Percentiles rank a stretch among this genome's conserved stretches.
Evolutionary conservation across 2,888 invertebrate genomes (phyloP).

Genomic region (Phyllotreta striolata): DNA sequence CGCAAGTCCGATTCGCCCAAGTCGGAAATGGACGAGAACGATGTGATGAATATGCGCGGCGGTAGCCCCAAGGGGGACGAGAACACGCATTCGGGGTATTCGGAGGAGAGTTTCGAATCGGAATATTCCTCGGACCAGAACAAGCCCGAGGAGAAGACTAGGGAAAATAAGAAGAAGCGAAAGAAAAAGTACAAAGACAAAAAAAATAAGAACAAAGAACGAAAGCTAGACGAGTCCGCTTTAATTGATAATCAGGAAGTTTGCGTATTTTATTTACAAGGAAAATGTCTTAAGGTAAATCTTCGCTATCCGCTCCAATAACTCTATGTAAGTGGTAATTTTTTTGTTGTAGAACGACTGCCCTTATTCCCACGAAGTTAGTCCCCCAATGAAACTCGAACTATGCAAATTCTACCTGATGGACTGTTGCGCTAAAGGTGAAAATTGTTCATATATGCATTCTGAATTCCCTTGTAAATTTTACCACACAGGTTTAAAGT

Average conservation of each 20-base stretch:
- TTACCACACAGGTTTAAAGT: slow-evolving; percentile 91
- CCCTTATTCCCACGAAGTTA: slow-evolving; percentile 84
- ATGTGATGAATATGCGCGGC: slow-evolving; percentile 81
- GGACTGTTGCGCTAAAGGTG: slow-evolving; percentile 94
- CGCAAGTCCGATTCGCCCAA: slow-evolving; percentile 61
- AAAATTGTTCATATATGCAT: slow-evolving; percentile 96
- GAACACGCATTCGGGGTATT: slow-evolving; percentile 49
- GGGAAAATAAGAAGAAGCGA: slow-evolving; percentile 37
- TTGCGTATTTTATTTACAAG: slow-evolving; percentile 87
- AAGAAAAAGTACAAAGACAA: slow-evolving; percentile 48
- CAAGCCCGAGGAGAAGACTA: slow-evolving; percentile 39
- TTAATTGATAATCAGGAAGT: slow-evolving; percentile 75
- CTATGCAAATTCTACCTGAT: slow-evolving; percentile 96
- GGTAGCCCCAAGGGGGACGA: slow-evolving; percentile 66
- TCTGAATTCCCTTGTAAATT: slow-evolving; percentile 97
- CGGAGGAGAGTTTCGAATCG: slow-evolving; percentile 65
- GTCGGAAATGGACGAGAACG: slow-evolving; percentile 75
- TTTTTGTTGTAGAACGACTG: slow-evolving; percentile 75
- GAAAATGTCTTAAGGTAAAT: slow-evolving; percentile 79
- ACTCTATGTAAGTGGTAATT: slow-evolving; percentile 2
- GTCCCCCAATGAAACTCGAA: slow-evolving; percentile 87
- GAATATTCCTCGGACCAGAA: slow-evolving; percentile 63
- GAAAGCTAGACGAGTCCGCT: slow-evolving; percentile 59
- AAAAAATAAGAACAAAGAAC: slow-evolving; percentile 59
- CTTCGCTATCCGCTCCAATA: neutral